Evolutionary conservation across 2,888 invertebrate species (phyloP).

Genomic region (Phortica magna): DNA sequence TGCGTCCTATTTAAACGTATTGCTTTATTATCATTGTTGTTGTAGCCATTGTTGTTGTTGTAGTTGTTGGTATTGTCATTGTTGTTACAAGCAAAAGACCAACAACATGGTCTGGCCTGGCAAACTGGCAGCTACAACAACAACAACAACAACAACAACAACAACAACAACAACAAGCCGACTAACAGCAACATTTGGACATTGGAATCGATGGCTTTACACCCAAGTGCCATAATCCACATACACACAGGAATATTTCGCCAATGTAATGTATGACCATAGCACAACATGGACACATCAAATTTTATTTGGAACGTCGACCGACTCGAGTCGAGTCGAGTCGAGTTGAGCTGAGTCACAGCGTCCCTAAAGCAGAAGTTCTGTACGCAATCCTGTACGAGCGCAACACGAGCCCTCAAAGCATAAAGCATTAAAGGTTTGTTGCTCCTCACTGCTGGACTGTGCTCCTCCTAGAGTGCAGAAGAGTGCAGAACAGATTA

Average conservation of each 20-base stretch:
- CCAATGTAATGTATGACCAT: constrained; percentile 66
- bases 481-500: neutral
- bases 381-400: neutral
- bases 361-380: neutral
- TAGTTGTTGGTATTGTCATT: neutral
- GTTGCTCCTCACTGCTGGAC: neutral
- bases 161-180: constrained; percentile 38
- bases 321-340: neutral
- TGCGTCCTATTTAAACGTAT: constrained; percentile 67
- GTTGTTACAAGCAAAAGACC: neutral
- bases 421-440: too few species aligned
- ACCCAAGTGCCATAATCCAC: constrained; percentile 78
- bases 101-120: neutral
- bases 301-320: constrained; percentile 71
- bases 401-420: neutral
- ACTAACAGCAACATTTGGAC: constrained; percentile 52
- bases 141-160: constrained; percentile 43
- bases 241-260: constrained; percentile 75
- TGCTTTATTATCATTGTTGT: constrained; percentile 65
- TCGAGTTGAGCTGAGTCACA: neutral
- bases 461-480: too few species aligned
- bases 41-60: constrained; percentile 20
- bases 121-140: constrained; percentile 27
- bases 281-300: constrained; percentile 76
- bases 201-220: constrained; percentile 72